Evolutionary conservation across 2,113 vertebrate genomes (phyloP).

Genomic region (Boulengeromyrus knoepffleri): DNA sequence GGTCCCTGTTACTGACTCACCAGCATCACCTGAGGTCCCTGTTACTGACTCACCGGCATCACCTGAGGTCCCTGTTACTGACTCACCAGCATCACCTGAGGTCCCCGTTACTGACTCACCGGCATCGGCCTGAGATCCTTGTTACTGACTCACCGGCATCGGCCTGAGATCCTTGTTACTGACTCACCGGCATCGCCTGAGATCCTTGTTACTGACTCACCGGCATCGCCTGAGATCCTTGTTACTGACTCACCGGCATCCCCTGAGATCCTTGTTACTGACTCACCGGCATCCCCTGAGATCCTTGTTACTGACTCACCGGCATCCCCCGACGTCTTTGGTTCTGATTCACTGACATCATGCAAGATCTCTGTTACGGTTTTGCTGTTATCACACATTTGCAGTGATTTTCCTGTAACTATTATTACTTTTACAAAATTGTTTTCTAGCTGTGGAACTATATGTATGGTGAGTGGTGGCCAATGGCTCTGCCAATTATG

Average conservation of each 20-base stretch:
- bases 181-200: background rate
- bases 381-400: background rate
- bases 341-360: background rate
- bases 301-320: background rate
- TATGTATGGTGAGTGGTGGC: background rate
- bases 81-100: background rate
- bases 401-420: background rate
- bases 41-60: too few relatives aligned
- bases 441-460: background rate
- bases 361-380: background rate
- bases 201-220: background rate
- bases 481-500: background rate
- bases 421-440: background rate
- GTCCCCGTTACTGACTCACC: background rate
- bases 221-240: too few relatives aligned
- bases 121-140: accelerated
- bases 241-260: too few relatives aligned
- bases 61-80: background rate
- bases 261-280: too few relatives aligned
- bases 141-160: background rate
- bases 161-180: background rate
- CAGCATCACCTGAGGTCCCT: accelerated
- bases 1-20: background rate
- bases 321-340: background rate
- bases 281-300: background rate